These are phyloP conservation scores for Morelia viridis DNA, from an alignment of 2,797 vertebrate genomes.

Conservation along the genomic window DNA sequence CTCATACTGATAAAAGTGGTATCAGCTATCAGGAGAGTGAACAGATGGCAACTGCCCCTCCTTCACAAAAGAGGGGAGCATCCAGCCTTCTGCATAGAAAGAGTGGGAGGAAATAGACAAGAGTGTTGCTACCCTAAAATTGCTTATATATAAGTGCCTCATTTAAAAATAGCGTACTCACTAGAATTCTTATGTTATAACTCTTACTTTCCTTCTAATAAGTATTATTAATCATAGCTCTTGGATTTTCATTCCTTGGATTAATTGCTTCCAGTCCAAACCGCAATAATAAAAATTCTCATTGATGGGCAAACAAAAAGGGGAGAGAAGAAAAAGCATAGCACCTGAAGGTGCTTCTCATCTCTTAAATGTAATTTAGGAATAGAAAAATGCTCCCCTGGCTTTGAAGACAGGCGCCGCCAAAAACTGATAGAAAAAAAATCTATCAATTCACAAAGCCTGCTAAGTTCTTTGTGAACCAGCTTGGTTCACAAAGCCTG, in stretches of 20 bases:
- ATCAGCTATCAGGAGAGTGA: not conserved
- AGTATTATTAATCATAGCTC: not conserved
- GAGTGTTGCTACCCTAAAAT: not conserved
- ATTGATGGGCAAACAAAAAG: not conserved
- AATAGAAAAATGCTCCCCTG: not conserved
- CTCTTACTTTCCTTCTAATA: not conserved
- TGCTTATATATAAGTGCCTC: not conserved
- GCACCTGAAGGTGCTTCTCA: not conserved
- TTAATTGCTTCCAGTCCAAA: not conserved
- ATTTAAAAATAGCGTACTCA: not conserved
- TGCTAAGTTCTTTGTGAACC: no score
- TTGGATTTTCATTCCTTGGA: not conserved
- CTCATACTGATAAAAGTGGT: not conserved
- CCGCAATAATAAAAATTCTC: not conserved
- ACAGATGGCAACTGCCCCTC: not conserved
- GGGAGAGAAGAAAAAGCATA: not conserved
- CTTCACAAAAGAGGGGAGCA: not conserved
- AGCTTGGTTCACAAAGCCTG: not conserved
- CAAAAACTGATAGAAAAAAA: no score
- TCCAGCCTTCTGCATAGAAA: not conserved
- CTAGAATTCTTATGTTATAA: not conserved
- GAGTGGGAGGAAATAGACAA: not conserved
- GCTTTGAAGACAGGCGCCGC: no score
- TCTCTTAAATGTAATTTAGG: not conserved
- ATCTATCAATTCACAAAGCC: no score